Conservation (phyloP, 2,888 invertebrate genomes). For the Creontiades dilutus region DNA sequence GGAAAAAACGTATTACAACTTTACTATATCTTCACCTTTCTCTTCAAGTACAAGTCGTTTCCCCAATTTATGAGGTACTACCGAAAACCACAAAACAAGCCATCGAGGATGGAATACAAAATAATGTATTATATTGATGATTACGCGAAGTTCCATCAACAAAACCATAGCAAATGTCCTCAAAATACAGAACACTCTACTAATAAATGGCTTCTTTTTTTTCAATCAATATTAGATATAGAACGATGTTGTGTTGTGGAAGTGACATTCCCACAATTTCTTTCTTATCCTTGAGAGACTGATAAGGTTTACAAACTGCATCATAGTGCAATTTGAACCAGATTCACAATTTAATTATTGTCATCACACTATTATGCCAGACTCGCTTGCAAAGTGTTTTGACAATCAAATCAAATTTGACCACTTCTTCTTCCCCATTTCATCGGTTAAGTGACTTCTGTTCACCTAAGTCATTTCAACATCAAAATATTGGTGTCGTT, state of each 20-base stretch:
- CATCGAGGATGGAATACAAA: too few species aligned
- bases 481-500: constrained; percentile 19
- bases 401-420: constrained; percentile 21
- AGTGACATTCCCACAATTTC: constrained; percentile 25
- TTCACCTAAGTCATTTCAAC: constrained; percentile 37
- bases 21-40: too few species aligned
- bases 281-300: constrained; percentile 49
- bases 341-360: neutral
- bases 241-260: constrained; percentile 20
- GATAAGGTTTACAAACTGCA: constrained; percentile 4
- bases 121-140: too few species aligned
- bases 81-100: too few species aligned
- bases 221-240: constrained; percentile 10
- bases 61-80: too few species aligned
- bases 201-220: constrained; percentile 41
- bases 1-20: too few species aligned
- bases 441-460: constrained; percentile 18
- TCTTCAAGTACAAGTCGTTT: too few species aligned
- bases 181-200: constrained; percentile 54
- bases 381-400: neutral
- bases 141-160: too few species aligned
- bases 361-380: neutral
- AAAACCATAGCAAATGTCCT: neutral
- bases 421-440: constrained; percentile 55
- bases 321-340: neutral